Base-by-base conservation (phyloP, 2,797 vertebrate genomes). In the Takifugu rubripes region DNA sequence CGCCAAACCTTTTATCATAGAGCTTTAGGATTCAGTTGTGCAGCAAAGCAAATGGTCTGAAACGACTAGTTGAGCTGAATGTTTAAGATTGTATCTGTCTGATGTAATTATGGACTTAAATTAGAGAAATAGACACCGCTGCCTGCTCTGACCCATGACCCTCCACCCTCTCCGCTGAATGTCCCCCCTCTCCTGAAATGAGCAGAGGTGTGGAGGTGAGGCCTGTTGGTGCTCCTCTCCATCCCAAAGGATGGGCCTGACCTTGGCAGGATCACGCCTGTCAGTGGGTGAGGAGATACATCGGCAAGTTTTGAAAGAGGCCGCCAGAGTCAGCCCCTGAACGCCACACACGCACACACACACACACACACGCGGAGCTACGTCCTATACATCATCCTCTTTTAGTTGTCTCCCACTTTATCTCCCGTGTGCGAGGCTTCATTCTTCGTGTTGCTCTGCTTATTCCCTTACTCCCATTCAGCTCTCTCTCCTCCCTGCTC, bases 301-400 rank as follows among this genome's bases (percentile, higher is more conserved):
- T 84, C 83, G 86, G 82, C 82, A 80, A 68, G 52, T 84, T 52
- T 66, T 55, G 59, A 71, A 72, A 72, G 31, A 57, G 64, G 69
- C n/a, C 21, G 9, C 48, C 72, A 66, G 72, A 81, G 40, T 79
- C 63, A 78, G 69, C 80, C 60, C 26, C 44, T 5, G 73, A 57
- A 48, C 54, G 26, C 27, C 26, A 33, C 55, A 51, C 49, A 56
- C 52, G 31, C 25, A 67, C 48, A 50, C 49, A 29, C 49, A 50
- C 49, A 21, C 29, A 40, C 51, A 52, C 50, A 21, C 27, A 52
- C 25, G 31, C 10, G 31, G 48, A 11, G 26, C 52, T 10, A 21
- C 17, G 42, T 46, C 50, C 33, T 52, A 24, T 49, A 56, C 15
- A 49, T 31, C 17, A 31, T 16, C 46, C 49, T 56, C 36, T 51